Conservation (phyloP, 2,797 vertebrate species). For the Threskiornis aethiopicus region DNA sequence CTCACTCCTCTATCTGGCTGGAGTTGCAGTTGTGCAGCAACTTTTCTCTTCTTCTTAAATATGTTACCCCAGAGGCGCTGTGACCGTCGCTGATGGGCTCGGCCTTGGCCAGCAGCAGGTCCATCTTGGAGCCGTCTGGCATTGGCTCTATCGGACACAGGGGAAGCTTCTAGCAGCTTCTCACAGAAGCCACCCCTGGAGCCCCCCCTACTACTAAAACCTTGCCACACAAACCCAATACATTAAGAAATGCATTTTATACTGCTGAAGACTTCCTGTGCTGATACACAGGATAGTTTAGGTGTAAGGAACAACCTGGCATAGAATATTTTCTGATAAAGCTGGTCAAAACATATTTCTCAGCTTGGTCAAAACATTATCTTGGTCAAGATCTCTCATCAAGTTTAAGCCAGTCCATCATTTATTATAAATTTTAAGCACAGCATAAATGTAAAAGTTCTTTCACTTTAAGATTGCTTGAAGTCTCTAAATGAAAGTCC, state of each 20-base stretch:
- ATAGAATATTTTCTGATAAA: neutral
- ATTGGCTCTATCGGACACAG: neutral
- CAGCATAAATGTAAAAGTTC: neutral
- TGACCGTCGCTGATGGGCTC: rapidly evolving
- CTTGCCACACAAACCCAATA: too few species aligned
- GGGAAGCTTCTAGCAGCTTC: neutral
- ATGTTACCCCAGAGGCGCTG: too few species aligned
- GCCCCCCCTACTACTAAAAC: too few species aligned
- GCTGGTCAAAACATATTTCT: neutral
- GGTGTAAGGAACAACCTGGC: neutral
- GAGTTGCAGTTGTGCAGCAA: too few species aligned
- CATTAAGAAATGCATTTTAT: neutral
- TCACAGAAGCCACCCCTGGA: too few species aligned
- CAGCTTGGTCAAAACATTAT: neutral
- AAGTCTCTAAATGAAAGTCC: neutral
- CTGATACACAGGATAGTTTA: neutral
- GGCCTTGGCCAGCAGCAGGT: rapidly evolving
- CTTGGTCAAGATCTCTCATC: neutral
- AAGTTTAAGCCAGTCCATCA: neutral
- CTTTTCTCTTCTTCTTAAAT: too few species aligned
- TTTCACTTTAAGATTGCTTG: neutral
- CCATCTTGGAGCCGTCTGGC: rapidly evolving
- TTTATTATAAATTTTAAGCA: neutral
- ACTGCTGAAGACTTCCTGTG: neutral
- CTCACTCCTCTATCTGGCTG: too few species aligned